Conservation (phyloP, 2,113 vertebrate species). For the Pedionomus torquatus region DNA sequence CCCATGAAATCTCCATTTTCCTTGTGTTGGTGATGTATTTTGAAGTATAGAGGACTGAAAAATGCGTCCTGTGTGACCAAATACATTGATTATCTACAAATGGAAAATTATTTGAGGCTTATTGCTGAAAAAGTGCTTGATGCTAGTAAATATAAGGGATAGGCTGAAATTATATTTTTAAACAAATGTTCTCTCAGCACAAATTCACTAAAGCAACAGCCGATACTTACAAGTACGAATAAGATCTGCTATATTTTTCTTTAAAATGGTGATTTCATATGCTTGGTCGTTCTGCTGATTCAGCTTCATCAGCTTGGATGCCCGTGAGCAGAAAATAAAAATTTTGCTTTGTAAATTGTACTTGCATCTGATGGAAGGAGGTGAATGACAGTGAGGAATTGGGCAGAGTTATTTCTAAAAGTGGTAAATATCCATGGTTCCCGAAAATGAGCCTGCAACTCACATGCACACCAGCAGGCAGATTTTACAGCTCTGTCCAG, state of each 20-base stretch:
- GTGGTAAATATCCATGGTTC: not conserved
- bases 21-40: slow-evolving; percentile 49
- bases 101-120: not conserved
- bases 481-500: slow-evolving; percentile 76
- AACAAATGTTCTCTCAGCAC: not conserved
- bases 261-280: slow-evolving; percentile 3
- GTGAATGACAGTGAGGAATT: not conserved
- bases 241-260: not conserved
- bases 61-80: not conserved
- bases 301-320: not conserved
- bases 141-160: not conserved
- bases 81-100: not conserved
- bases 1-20: slow-evolving; percentile 69
- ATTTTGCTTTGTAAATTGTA: slow-evolving; percentile 2
- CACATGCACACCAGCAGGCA: slow-evolving; percentile 37
- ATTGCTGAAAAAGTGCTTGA: not conserved
- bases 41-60: slow-evolving; percentile 25
- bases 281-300: slow-evolving; percentile 9
- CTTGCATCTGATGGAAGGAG: not conserved
- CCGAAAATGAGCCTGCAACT: not conserved
- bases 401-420: slow-evolving; percentile 39
- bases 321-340: slow-evolving; percentile 1
- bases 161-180: not conserved
- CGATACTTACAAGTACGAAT: not conserved
- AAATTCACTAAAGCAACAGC: not conserved